A percentile compares a stretch with the other conserved stretches of the same genome.
These are phyloP conservation scores for Graptemys geographica DNA, from an alignment of 2,797 vertebrate species.

Conservation along the genomic window DNA sequence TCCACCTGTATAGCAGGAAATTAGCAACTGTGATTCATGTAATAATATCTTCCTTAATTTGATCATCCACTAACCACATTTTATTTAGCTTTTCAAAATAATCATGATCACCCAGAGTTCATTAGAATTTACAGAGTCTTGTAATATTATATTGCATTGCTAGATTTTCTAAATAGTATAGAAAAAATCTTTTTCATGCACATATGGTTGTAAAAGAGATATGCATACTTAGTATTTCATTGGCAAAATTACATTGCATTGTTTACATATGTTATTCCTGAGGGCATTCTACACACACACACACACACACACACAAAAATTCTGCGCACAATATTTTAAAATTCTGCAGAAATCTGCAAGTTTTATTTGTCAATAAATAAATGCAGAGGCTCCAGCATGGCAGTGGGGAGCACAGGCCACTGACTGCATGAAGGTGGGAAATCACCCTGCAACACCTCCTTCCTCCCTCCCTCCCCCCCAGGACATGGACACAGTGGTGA, in stretches of 20 bases:
- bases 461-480: too few species aligned
- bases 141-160: constrained; percentile 23
- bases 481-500: too few species aligned
- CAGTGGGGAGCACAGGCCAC: too few species aligned
- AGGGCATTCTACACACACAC: too few species aligned
- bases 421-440: too few species aligned
- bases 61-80: constrained; percentile 45
- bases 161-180: constrained; percentile 62
- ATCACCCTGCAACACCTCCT: too few species aligned
- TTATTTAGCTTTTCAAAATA: constrained; percentile 63
- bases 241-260: background rate
- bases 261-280: background rate
- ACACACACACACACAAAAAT: too few species aligned
- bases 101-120: constrained; percentile 40
- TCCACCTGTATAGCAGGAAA: constrained; percentile 58
- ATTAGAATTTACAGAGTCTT: constrained; percentile 40
- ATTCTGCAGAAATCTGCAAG: too few species aligned
- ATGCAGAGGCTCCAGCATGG: too few species aligned
- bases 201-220: background rate
- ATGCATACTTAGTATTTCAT: background rate
- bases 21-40: constrained; percentile 65
- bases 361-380: too few species aligned
- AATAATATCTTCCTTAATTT: constrained; percentile 55
- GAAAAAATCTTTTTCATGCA: background rate
- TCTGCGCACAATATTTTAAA: too few species aligned